Evolutionary conservation across 2,888 invertebrate species (phyloP).

Genomic region (Dryocosmus kuriphilus): DNA sequence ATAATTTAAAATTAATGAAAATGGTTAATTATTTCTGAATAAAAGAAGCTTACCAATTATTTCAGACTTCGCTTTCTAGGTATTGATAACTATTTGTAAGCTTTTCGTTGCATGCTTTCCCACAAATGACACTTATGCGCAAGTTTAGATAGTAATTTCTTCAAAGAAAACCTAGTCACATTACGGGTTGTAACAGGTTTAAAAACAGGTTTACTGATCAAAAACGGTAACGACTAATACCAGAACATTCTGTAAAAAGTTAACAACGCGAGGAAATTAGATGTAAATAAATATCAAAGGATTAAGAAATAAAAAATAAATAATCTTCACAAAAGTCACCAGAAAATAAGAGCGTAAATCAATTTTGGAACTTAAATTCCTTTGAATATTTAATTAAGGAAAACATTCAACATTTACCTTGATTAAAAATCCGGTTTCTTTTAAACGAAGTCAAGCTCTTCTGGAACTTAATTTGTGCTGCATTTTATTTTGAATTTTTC

Average conservation of each 20-base stretch:
- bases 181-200: slow-evolving; percentile 20
- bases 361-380: background rate
- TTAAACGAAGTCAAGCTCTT: too few species aligned
- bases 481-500: too few species aligned
- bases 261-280: background rate
- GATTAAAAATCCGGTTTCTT: too few species aligned
- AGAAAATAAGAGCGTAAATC: background rate
- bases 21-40: background rate
- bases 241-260: background rate
- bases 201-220: slow-evolving; percentile 17
- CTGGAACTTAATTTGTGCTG: too few species aligned
- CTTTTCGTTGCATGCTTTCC: slow-evolving; percentile 18
- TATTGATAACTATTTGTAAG: background rate
- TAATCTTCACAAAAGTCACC: too few species aligned
- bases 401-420: too few species aligned
- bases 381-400: too few species aligned
- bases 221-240: slow-evolving; percentile 10
- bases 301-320: too few species aligned
- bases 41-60: background rate
- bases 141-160: slow-evolving; percentile 33
- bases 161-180: slow-evolving; percentile 22
- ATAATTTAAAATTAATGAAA: background rate
- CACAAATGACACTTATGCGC: slow-evolving; percentile 19
- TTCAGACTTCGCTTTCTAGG: background rate
- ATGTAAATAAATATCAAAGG: background rate